phyloP scores from a whole-genome alignment of 2,113 vertebrate genomes.

The Falcunculus frontatus region DNA sequence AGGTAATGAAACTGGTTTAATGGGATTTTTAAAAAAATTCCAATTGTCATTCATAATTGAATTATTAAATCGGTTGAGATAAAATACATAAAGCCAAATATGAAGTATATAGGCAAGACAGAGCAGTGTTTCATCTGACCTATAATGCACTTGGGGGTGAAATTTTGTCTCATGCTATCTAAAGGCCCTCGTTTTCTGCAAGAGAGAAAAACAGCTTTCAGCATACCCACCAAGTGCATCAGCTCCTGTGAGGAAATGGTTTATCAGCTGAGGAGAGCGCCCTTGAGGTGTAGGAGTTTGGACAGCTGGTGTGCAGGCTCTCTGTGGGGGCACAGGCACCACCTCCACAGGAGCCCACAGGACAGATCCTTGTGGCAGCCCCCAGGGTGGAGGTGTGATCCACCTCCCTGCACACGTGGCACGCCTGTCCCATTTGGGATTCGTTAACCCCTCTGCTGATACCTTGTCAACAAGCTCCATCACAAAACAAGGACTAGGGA shows the following conservation, averaged over 20 bases:
- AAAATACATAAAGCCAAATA: background rate
- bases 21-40: background rate
- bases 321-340: background rate
- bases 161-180: background rate
- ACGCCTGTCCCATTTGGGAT: accelerated
- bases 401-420: accelerated
- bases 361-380: background rate
- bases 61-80: background rate
- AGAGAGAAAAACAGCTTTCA: background rate
- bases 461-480: background rate
- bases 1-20: background rate
- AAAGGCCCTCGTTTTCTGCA: background rate
- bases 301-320: background rate
- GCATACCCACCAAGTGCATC: background rate
- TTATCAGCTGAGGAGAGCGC: background rate
- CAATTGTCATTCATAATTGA: background rate
- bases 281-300: background rate
- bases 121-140: background rate
- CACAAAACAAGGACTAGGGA: background rate
- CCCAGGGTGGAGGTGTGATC: background rate
- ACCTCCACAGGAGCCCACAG: background rate
- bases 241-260: background rate
- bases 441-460: background rate
- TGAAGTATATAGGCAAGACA: background rate
- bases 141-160: background rate